Evolutionary conservation across 1,140 invertebrate genomes (phyloP).

Genomic region (Leptestheria dahalacensis): DNA sequence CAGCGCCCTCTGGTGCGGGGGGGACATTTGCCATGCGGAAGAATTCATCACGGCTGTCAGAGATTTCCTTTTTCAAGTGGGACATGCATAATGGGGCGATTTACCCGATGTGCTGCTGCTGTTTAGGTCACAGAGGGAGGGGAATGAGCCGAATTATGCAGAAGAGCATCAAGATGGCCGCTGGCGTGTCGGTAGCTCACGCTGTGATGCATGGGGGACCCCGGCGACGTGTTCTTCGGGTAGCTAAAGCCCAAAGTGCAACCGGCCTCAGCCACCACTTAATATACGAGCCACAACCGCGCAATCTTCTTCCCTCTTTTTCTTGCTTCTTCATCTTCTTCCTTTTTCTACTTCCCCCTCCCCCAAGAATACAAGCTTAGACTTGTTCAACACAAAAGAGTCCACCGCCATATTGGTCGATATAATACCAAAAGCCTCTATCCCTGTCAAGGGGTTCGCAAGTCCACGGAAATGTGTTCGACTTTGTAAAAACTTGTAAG

Average conservation of each 20-base stretch:
- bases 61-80: not conserved
- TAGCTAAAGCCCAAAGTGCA: not conserved
- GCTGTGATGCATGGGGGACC: not conserved
- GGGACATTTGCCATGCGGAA: too few relatives aligned
- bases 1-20: too few relatives aligned
- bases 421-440: not conserved
- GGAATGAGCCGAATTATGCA: not conserved
- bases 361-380: not conserved
- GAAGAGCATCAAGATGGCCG: not conserved
- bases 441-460: not conserved
- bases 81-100: not conserved
- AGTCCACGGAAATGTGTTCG: constrained; percentile 1
- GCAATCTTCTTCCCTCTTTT: not conserved
- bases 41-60: too few relatives aligned
- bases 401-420: not conserved
- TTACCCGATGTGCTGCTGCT: not conserved
- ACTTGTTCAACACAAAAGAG: too few relatives aligned
- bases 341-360: not conserved
- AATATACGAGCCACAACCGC: not conserved
- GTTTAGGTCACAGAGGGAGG: not conserved
- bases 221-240: not conserved
- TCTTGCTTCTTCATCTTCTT: not conserved
- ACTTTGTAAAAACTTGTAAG: not conserved
- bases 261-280: not conserved
- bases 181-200: not conserved